Percentiles rank a stretch among this genome's conserved stretches.
Conservation (phyloP, 2,888 invertebrate genomes). For the Lysandra coridon region DNA sequence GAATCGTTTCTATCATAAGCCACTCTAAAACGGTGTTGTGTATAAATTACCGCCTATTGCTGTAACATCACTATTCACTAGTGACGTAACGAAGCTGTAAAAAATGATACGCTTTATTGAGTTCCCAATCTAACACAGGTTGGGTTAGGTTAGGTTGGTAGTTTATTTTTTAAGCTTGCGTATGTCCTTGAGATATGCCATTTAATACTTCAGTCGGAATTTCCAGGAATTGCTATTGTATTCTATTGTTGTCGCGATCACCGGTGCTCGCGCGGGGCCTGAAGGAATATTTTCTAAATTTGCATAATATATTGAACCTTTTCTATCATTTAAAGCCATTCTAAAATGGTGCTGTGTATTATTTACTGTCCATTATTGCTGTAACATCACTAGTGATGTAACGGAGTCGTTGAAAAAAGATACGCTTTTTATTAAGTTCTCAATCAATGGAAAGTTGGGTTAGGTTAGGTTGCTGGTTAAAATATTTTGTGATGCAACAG, state of each 20-base stretch:
- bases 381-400: not conserved
- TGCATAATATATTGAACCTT: conserved; percentile 69
- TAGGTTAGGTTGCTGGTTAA: no score
- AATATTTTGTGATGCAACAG: no score
- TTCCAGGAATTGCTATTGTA: no score
- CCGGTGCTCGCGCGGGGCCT: no score
- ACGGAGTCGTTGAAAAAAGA: not conserved
- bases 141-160: not conserved
- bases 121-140: not conserved
- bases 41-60: conserved; percentile 56
- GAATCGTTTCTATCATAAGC: conserved; percentile 64
- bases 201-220: no score
- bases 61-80: not conserved
- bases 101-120: not conserved
- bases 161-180: not conserved
- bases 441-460: not conserved
- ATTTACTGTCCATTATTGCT: conserved; percentile 53
- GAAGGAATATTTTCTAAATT: conserved; percentile 51
- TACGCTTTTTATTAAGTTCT: not conserved
- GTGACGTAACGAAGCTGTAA: not conserved
- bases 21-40: conserved; percentile 56
- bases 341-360: conserved; percentile 56
- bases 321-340: conserved; percentile 52
- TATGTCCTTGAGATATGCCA: no score
- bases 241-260: no score